Evolutionary conservation across 2,797 vertebrate genomes (phyloP).

Genomic region (Babyrousa celebensis): DNA sequence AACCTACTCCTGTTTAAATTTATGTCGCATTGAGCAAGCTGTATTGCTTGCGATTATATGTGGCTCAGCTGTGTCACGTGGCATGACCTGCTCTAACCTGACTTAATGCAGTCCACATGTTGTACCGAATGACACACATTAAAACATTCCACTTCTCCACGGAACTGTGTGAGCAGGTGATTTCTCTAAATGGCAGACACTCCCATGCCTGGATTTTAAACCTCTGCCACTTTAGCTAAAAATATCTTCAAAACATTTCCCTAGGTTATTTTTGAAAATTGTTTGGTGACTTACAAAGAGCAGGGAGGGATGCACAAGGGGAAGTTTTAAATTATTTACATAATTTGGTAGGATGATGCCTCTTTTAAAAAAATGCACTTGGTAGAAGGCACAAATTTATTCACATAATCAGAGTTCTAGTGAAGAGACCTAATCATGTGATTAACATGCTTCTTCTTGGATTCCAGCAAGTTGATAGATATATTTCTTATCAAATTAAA

Average conservation of each 20-base stretch:
- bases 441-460: conserved; percentile 16
- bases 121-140: conserved; percentile 90
- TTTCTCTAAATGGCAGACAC: conserved; percentile 91
- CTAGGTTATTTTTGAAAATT: conserved; percentile 85
- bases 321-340: conserved; percentile 86
- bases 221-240: conserved; percentile 81
- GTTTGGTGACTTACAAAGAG: conserved; percentile 81
- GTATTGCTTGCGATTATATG: conserved; percentile 89
- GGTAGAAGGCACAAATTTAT: conserved; percentile 62
- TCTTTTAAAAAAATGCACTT: conserved; percentile 72
- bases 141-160: conserved; percentile 89
- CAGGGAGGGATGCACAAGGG: conserved; percentile 65
- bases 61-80: conserved; percentile 91
- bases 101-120: conserved; percentile 93
- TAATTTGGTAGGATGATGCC: conserved; percentile 77
- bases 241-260: conserved; percentile 88
- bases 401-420: conserved; percentile 27
- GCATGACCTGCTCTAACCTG: conserved; percentile 93
- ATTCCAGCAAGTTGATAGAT: background rate
- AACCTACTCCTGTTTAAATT: conserved; percentile 86
- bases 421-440: background rate
- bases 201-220: conserved; percentile 90
- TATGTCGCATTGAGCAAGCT: conserved; percentile 90
- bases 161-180: conserved; percentile 92
- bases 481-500: conserved; percentile 62